phyloP scores from a whole-genome alignment of 2,888 invertebrate species.

The Nephrotoma guestfalica region DNA sequence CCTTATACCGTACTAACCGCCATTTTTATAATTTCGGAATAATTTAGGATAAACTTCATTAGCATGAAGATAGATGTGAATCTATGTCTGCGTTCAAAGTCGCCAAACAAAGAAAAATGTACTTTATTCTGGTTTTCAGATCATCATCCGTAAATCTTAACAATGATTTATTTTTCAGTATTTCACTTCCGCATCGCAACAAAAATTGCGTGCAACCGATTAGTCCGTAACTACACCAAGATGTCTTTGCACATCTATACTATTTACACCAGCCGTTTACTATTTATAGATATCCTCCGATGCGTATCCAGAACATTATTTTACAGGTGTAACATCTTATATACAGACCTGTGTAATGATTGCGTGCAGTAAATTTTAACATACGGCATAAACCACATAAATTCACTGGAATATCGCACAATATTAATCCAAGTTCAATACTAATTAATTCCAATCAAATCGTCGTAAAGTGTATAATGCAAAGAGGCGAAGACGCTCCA shows the following conservation, averaged over 20 bases:
- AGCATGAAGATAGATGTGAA: no score
- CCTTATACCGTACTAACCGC: no score
- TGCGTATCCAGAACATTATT: not conserved
- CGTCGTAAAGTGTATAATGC: not conserved
- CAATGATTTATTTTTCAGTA: no score
- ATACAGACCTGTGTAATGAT: not conserved
- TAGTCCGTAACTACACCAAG: not conserved
- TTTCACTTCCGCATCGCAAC: no score
- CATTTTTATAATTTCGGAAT: no score
- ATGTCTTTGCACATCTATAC: not conserved
- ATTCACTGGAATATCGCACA: not conserved
- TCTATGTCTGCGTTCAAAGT: no score
- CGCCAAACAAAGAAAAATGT: no score
- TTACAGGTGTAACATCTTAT: not conserved
- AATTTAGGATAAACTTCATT: no score
- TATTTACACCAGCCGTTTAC: not conserved
- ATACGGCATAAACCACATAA: not conserved
- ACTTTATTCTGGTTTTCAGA: no score
- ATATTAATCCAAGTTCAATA: not conserved
- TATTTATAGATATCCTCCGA: not conserved
- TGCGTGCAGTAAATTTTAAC: not conserved
- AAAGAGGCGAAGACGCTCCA: not conserved
- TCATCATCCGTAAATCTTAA: no score
- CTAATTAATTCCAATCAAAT: not conserved
- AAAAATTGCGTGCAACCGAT: not conserved